phyloP scores from a whole-genome alignment of 2,888 invertebrate species.

The Tanypteryx hageni region DNA sequence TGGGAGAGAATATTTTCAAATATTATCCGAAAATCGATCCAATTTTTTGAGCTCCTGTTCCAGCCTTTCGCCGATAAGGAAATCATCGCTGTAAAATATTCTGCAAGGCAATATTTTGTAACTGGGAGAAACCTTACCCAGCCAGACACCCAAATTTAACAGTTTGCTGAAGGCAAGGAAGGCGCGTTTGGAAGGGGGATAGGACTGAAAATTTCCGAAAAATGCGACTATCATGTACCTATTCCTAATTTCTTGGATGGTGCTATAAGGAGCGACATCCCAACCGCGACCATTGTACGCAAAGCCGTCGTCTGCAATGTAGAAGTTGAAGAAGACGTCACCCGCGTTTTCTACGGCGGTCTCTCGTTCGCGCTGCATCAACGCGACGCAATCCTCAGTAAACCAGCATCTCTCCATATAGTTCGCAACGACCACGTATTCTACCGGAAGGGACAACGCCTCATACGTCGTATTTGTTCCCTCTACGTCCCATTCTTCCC shows the following conservation, averaged over 20 bases:
- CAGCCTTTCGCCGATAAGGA: not conserved
- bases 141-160: not conserved
- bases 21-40: not conserved
- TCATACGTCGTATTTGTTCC: not conserved
- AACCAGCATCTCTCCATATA: not conserved
- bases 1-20: no score
- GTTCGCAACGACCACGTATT: not conserved
- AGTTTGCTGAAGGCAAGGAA: not conserved
- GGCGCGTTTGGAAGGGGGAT: not conserved
- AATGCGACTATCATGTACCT: not conserved
- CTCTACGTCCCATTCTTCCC: not conserved
- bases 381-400: not conserved
- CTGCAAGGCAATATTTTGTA: not conserved
- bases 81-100: not conserved
- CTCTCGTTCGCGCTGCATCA: not conserved
- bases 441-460: not conserved
- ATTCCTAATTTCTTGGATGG: no score
- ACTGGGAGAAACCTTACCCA: not conserved
- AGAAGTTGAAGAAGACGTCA: not conserved
- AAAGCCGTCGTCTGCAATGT: constrained; percentile 9
- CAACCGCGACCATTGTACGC: constrained; percentile 11
- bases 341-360: not conserved
- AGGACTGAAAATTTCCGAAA: not conserved
- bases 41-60: not conserved
- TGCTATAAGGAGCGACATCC: not conserved